These are phyloP conservation scores for Aphelinus certus DNA, from an alignment of 1,140 invertebrate species.

Conservation along the genomic window DNA sequence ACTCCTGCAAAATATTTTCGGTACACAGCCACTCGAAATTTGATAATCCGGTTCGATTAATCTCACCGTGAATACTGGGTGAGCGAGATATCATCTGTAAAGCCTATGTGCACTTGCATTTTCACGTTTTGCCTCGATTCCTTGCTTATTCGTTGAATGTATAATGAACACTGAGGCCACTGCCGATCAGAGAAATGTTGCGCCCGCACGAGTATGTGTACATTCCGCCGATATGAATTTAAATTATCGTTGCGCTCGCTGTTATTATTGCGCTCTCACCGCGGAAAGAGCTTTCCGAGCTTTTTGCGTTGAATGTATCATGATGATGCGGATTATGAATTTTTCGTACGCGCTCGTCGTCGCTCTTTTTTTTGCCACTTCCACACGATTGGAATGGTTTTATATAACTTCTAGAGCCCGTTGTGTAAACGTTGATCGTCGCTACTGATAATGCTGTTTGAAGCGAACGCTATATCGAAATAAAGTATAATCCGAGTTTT, in stretches of 20 bases:
- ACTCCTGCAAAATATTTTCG: no score
- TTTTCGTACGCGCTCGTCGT: conserved; percentile 3
- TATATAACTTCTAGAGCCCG: background rate
- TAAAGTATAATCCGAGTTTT: background rate
- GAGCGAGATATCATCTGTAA: conserved; percentile 8
- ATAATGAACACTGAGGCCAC: conserved; percentile 52
- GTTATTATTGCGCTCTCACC: background rate
- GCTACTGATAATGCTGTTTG: background rate
- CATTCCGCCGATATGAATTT: conserved; percentile 9
- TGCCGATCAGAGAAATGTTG: no score
- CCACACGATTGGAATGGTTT: background rate
- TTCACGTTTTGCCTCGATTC: conserved; percentile 46
- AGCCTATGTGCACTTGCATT: conserved; percentile 7
- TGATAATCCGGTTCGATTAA: conserved; percentile 11
- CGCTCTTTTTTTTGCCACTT: background rate
- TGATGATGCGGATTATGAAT: conserved; percentile 25
- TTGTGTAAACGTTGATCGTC: conserved; percentile 2
- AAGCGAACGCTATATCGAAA: background rate
- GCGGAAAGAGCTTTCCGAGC: background rate
- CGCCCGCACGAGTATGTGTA: no score
- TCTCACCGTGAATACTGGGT: conserved; percentile 4
- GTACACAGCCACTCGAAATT: background rate
- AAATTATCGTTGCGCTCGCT: background rate
- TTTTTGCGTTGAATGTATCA: conserved; percentile 13
- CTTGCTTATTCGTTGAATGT: conserved; percentile 59